Evolutionary conservation across 1,140 invertebrate genomes (phyloP).

Genomic region (Sesamia nonagrioides): DNA sequence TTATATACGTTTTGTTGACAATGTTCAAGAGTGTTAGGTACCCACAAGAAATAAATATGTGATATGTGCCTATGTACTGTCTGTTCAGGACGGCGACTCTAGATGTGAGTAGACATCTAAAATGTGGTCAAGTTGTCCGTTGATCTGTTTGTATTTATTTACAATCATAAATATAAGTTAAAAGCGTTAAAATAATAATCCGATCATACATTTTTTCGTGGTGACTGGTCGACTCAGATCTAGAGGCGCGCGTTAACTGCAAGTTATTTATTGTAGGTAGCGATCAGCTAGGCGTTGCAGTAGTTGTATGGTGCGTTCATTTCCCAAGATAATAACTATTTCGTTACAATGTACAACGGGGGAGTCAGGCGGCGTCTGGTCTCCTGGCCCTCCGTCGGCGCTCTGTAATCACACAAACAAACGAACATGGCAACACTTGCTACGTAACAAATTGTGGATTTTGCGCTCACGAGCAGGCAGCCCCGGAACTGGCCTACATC

Average conservation of each 20-base stretch:
- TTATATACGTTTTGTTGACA: constrained; percentile 59
- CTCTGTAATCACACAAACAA: constrained; percentile 84
- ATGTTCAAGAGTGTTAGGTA: constrained; percentile 52
- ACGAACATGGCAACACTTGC: constrained; percentile 80
- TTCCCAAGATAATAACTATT: constrained; percentile 36
- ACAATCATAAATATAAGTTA: constrained; percentile 41
- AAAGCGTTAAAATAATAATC: constrained; percentile 25
- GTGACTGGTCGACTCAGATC: constrained; percentile 28
- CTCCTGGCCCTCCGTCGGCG: constrained; percentile 54
- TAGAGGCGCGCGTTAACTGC: constrained; percentile 26
- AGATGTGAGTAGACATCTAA: constrained; percentile 34
- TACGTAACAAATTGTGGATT: constrained; percentile 56
- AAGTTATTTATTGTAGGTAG: constrained; percentile 55
- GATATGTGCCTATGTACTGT: constrained; percentile 56
- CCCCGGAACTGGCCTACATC: constrained; percentile 77
- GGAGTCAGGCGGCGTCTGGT: constrained; percentile 39
- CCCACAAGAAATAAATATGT: constrained; percentile 77
- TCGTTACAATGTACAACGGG: constrained; percentile 71
- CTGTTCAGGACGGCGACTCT: constrained; percentile 33
- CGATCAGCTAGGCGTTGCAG: not conserved
- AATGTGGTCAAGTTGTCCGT: constrained; percentile 6
- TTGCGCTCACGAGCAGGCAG: constrained; percentile 68
- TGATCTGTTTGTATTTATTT: constrained; percentile 15
- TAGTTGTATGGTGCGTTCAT: constrained; percentile 24
- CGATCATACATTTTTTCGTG: constrained; percentile 6